Base-by-base conservation (phyloP, 2,113 vertebrate genomes). In the Limnothrissa miodon region DNA sequence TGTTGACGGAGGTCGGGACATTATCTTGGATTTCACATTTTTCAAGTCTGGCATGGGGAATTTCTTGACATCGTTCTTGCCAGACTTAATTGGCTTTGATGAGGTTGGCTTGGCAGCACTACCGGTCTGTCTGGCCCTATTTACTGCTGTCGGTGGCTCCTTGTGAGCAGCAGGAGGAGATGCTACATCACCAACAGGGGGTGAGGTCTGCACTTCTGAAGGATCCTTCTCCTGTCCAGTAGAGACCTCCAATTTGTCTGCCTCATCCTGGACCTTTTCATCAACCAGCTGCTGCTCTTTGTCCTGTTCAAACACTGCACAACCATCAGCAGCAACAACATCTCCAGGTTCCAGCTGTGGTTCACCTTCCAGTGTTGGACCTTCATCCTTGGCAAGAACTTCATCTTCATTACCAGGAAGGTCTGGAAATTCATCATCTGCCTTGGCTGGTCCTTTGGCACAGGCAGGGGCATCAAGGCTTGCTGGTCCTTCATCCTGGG, bases 11-110 rank as follows among this genome's bases (percentile, higher is more conserved):
- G 86, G 46, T 36, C 86, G 59, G 4, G 90, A 91, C 23, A 84
- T 85, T 0, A 89, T 82, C 87, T 92, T 94, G 59, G 91, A 82
- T 45, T 89, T 90, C 36, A 89, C 45, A 8, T 89, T 8, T 82
- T 85, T 93, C 7, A 90, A 59, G 66, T 91, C 89, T 48, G 81
- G 59, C 80, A 85, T 90, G 70, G 88, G 84, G 15, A 83, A 83
- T 53, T 80, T 84, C 59, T 90, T 92, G 0, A 46, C 5, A 6
- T 86, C 85, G n/a, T 39, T 25, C 39, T 42, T 79, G 1, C 82
- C 59, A 0, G 39, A 10, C 83, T 82, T 91, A 82, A 39, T n/a
- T 0, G 80, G 17, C 51, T 83, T 85, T 62, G 48, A n/a, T 9
- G 23, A 5, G 0, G 5, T 8, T 0, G 88, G 25, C 39, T 82